These are phyloP conservation scores for Platycheirus albimanus DNA, from an alignment of 2,888 invertebrate genomes.

Conservation along the genomic window DNA sequence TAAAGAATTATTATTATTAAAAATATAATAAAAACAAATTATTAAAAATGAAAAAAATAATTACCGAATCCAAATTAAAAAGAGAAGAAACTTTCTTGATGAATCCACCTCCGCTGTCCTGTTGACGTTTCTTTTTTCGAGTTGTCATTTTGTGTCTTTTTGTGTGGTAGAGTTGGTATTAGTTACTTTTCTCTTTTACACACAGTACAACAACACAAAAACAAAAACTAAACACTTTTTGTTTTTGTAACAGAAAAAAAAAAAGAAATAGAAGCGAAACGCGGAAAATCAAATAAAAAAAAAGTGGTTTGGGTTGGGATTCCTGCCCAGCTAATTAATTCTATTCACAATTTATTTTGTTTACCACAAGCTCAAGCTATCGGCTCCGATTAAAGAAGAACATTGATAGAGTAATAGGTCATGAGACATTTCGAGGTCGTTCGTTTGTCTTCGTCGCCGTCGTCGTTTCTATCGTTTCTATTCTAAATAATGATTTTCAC, in stretches of 20 bases:
- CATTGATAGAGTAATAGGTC: conserved; percentile 37
- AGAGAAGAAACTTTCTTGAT: conserved; percentile 94
- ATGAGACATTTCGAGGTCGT: conserved; percentile 48
- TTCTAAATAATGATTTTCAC: conserved; percentile 48
- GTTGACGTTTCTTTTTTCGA: conserved; percentile 87
- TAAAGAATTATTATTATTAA: conserved; percentile 24
- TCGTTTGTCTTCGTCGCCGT: neutral
- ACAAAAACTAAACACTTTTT: conserved; percentile 22
- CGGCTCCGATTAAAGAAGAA: conserved; percentile 3
- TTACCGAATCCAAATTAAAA: conserved; percentile 92
- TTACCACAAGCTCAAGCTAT: conserved; percentile 17
- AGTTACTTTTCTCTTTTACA: conserved; percentile 7
- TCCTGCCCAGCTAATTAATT: conserved; percentile 30
- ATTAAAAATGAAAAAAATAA: conserved; percentile 56
- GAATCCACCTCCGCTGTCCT: conserved; percentile 87
- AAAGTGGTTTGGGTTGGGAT: conserved; percentile 1
- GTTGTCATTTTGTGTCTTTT: conserved; percentile 84
- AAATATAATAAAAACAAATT: conserved; percentile 35
- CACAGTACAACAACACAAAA: neutral
- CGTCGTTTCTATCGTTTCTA: too few species aligned
- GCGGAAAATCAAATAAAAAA: conserved; percentile 37
- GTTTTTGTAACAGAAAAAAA: conserved; percentile 1
- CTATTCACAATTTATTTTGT: too few species aligned
- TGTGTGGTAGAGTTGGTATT: conserved; percentile 8
- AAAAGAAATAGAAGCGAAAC: too few species aligned